phyloP scores from a whole-genome alignment of 2,113 vertebrate species.

The Ceuthmochares aereus region DNA sequence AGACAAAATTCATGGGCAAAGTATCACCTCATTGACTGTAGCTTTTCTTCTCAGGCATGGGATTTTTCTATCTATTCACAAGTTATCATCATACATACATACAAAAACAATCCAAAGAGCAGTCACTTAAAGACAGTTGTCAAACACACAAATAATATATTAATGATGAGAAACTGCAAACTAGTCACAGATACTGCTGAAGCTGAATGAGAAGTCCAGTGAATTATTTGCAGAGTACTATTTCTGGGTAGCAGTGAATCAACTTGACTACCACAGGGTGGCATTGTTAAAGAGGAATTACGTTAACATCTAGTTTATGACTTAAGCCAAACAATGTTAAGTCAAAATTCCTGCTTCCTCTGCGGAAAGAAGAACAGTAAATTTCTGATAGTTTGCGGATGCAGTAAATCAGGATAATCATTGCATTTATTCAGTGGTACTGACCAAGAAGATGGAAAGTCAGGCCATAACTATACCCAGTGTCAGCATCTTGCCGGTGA shows the following conservation, averaged over 20 bases:
- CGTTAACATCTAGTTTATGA: neutral
- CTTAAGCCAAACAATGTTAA: neutral
- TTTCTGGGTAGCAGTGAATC: neutral
- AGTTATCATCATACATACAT: neutral
- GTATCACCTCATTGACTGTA: neutral
- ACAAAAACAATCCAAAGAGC: neutral
- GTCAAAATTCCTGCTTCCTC: neutral
- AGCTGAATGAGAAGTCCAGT: neutral
- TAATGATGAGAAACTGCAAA: neutral
- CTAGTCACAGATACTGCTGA: neutral
- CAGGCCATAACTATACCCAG: neutral
- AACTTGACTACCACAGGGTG: neutral
- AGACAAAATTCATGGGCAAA: neutral
- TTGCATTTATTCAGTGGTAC: neutral
- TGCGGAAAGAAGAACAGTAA: neutral
- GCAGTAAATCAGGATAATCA: neutral
- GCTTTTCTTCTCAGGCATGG: neutral
- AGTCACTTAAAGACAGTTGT: neutral
- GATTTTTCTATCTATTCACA: neutral
- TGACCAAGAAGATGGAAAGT: neutral
- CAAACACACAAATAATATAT: neutral
- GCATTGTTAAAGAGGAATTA: neutral
- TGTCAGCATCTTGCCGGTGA: neutral
- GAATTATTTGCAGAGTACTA: neutral
- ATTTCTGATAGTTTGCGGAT: neutral